Conservation (phyloP, 2,113 vertebrate species). For the Ranitomeya imitator region DNA sequence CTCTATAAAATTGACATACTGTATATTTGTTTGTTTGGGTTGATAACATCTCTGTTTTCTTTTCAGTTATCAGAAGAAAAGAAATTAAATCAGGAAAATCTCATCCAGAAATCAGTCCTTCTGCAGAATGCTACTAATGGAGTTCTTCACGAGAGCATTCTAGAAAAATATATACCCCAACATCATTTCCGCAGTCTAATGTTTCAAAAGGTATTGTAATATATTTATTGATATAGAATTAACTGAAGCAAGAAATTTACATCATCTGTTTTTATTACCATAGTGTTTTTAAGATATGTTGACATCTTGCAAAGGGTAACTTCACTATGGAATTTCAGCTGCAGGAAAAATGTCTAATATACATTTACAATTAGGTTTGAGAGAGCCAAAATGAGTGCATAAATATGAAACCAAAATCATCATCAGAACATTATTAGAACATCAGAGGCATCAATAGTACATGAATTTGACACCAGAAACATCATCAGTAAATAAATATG, state of each 20-base stretch:
- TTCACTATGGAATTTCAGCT: too few species aligned
- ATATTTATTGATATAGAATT: not conserved
- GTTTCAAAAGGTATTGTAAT: conserved; percentile 6
- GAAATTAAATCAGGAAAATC: not conserved
- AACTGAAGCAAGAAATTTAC: not conserved
- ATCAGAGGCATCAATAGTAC: too few species aligned
- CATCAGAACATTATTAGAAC: too few species aligned
- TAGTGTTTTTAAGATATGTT: too few species aligned
- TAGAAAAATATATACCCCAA: conserved; percentile 23
- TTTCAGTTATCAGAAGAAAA: conserved; percentile 15
- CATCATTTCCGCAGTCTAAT: not conserved
- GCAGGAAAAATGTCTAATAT: too few species aligned
- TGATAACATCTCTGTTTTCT: not conserved
- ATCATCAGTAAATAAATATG: too few species aligned
- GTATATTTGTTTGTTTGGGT: not conserved
- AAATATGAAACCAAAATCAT: too few species aligned
- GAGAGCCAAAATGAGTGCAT: too few species aligned
- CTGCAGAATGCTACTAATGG: conserved; percentile 10
- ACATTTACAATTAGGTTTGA: too few species aligned
- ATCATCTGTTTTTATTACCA: too few species aligned
- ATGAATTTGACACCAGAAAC: too few species aligned
- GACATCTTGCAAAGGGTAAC: too few species aligned
- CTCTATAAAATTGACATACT: not conserved
- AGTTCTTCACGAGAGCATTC: conserved; percentile 12
- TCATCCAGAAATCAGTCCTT: not conserved